Conservation (phyloP, 2,797 vertebrate species). For the Alosa sapidissima region DNA sequence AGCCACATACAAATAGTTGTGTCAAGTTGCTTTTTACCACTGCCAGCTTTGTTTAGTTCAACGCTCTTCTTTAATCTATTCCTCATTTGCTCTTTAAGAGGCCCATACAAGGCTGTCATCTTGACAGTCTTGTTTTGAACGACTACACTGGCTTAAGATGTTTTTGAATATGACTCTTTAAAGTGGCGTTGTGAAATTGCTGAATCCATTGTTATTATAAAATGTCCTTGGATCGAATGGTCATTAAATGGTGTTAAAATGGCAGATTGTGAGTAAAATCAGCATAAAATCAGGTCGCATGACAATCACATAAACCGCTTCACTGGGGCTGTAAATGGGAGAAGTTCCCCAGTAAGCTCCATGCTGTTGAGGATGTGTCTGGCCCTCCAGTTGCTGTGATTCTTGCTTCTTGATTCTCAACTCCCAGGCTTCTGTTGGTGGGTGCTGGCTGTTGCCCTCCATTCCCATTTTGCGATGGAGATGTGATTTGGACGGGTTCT, state of each 20-base stretch:
- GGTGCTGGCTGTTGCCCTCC: background rate
- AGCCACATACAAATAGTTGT: background rate
- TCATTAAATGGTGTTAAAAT: background rate
- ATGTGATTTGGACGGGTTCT: background rate
- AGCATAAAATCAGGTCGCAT: background rate
- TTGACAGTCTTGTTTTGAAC: background rate
- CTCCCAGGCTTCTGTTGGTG: background rate
- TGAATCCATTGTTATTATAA: background rate
- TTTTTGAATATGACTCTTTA: background rate
- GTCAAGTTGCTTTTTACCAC: background rate
- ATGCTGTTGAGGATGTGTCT: background rate
- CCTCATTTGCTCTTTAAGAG: background rate
- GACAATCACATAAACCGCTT: background rate
- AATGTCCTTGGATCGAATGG: background rate
- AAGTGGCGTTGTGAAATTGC: background rate
- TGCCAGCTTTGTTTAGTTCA: background rate
- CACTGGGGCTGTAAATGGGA: background rate
- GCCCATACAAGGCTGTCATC: background rate
- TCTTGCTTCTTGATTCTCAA: background rate
- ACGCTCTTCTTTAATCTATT: background rate
- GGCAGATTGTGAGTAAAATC: background rate
- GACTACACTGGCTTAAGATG: background rate
- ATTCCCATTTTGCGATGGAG: background rate
- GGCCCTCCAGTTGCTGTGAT: background rate
- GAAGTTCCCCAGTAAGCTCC: background rate